Evolutionary conservation across 1,140 invertebrate genomes (phyloP).

Genomic region (Pectinophora gossypiella): DNA sequence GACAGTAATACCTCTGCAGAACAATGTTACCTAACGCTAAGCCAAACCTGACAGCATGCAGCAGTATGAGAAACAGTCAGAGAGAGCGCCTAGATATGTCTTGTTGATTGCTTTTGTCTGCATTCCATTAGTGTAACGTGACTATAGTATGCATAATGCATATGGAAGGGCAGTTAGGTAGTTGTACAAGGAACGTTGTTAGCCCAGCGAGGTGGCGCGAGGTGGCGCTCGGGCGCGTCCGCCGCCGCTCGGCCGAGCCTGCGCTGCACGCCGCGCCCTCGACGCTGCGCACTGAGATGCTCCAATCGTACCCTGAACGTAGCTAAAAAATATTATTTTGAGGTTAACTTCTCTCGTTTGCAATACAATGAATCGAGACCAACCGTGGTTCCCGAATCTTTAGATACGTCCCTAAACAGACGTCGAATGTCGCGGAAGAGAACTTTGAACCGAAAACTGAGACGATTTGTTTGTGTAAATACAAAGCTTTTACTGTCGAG

Average conservation of each 20-base stretch:
- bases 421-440: constrained; percentile 69
- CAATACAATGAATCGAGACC: constrained; percentile 42
- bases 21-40: not conserved
- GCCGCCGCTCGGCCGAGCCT: constrained; percentile 41
- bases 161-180: not conserved
- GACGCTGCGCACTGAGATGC: constrained; percentile 42
- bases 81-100: not conserved
- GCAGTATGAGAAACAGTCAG: not conserved
- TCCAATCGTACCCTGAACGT: constrained; percentile 60
- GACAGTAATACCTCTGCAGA: too few relatives aligned
- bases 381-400: constrained; percentile 31
- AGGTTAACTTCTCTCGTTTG: constrained; percentile 57
- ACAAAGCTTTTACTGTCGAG: constrained; percentile 72
- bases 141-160: not conserved
- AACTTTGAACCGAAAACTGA: constrained; percentile 59
- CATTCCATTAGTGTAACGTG: constrained; percentile 3
- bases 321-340: constrained; percentile 71
- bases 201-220: constrained; percentile 13
- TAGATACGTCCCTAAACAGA: constrained; percentile 29
- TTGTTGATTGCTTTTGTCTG: constrained; percentile 4
- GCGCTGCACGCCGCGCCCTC: constrained; percentile 34
- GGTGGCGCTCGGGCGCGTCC: constrained; percentile 29
- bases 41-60: not conserved
- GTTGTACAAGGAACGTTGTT: constrained; percentile 13
- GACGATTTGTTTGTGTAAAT: constrained; percentile 74